Conservation (phyloP, 2,113 vertebrate genomes). For the Sapajus apella region DNA sequence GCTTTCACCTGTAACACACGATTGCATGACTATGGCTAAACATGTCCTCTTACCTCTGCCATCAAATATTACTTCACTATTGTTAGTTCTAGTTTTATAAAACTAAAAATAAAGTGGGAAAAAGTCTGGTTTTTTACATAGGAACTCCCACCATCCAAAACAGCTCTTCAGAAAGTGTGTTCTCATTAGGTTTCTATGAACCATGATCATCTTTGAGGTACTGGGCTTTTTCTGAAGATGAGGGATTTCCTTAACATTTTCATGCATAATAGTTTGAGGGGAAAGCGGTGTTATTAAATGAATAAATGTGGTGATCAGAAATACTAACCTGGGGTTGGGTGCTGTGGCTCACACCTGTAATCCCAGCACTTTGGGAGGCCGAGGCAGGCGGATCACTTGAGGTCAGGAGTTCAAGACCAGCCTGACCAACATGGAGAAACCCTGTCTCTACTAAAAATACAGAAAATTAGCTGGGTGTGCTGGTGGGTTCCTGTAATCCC, state of each 20-base stretch:
- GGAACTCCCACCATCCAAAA: not conserved
- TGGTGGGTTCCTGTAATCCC: too few relatives aligned
- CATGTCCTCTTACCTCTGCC: not conserved
- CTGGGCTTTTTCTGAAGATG: not conserved
- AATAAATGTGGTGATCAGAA: not conserved
- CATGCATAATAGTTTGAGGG: not conserved
- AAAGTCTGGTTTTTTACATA: not conserved
- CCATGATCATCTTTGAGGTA: not conserved
- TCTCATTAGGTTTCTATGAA: not conserved
- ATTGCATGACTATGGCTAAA: not conserved
- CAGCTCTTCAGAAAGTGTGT: not conserved
- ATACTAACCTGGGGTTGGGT: not conserved
- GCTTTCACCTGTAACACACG: not conserved
- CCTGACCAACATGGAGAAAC: too few relatives aligned
- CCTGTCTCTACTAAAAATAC: too few relatives aligned
- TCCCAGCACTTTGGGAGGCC: too few relatives aligned
- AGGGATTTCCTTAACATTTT: not conserved
- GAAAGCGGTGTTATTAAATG: not conserved
- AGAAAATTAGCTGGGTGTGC: too few relatives aligned
- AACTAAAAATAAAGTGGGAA: not conserved
- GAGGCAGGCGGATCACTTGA: too few relatives aligned
- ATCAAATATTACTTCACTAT: not conserved
- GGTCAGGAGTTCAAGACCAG: too few relatives aligned
- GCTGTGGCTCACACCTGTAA: too few relatives aligned
- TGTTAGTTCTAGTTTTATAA: not conserved